These are phyloP conservation scores for Microtus californicus DNA, from an alignment of 2,797 vertebrate species.

Conservation along the genomic window DNA sequence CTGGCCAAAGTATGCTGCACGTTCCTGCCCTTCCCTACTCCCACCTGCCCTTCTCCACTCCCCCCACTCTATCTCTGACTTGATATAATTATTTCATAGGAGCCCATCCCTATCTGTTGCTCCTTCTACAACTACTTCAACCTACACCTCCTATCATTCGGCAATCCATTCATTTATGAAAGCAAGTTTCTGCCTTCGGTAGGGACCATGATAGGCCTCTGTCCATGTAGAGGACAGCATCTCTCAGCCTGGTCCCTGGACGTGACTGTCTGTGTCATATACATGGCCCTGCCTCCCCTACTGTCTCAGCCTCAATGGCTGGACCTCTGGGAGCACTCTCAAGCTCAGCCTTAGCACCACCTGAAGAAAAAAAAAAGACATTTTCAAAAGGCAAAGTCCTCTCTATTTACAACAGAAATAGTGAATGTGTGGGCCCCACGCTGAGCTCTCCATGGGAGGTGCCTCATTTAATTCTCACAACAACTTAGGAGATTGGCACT, in stretches of 20 bases:
- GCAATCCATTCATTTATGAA: background rate
- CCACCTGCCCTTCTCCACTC: background rate
- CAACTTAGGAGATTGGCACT: background rate
- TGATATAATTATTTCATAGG: background rate
- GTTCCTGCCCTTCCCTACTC: background rate
- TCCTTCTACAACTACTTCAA: background rate
- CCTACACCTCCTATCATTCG: background rate
- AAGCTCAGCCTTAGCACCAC: background rate
- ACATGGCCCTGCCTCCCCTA: background rate
- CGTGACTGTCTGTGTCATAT: background rate
- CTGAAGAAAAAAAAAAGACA: background rate
- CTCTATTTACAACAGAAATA: background rate
- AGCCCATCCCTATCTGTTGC: background rate
- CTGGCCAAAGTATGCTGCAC: background rate
- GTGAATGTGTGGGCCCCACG: background rate
- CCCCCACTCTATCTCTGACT: background rate
- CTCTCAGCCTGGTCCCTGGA: background rate
- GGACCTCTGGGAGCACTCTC: background rate
- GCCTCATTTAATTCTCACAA: conserved; percentile 55
- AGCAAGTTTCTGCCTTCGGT: background rate
- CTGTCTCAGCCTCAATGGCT: background rate
- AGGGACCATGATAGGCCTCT: background rate
- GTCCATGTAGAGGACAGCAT: background rate
- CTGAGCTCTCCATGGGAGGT: background rate
- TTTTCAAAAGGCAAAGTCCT: conserved; percentile 7